A percentile compares a stretch with the other conserved stretches of the same genome.
These are phyloP conservation scores for Pyrocoelia pectoralis DNA, from an alignment of 2,888 invertebrate species.

Conservation along the genomic window DNA sequence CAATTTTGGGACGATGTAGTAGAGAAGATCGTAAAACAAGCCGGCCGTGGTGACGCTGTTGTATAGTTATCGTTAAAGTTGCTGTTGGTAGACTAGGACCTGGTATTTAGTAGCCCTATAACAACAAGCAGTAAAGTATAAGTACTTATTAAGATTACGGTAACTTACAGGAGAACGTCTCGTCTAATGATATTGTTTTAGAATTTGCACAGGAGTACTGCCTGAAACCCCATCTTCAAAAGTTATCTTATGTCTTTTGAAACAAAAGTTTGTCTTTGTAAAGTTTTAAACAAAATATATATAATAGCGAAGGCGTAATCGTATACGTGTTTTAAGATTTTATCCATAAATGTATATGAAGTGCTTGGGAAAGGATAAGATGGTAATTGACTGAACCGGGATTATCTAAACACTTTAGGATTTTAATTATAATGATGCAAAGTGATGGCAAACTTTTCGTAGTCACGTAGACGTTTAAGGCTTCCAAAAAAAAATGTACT, in stretches of 20 bases:
- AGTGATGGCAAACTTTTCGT: not conserved
- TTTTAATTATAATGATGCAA: conserved; percentile 11
- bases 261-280: conserved; percentile 10
- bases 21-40: conserved; percentile 49
- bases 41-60: conserved; percentile 44
- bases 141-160: conserved; percentile 38
- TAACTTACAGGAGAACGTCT: conserved; percentile 32
- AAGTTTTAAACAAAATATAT: conserved; percentile 11
- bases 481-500: not conserved
- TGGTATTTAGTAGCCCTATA: conserved; percentile 34
- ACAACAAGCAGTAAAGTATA: conserved; percentile 37
- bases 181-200: conserved; percentile 34
- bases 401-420: conserved; percentile 19
- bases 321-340: conserved; percentile 11
- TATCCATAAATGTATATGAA: conserved; percentile 7
- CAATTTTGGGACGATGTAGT: conserved; percentile 52
- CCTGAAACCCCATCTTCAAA: conserved; percentile 17
- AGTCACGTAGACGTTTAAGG: conserved; percentile 9
- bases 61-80: conserved; percentile 46
- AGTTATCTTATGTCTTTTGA: conserved; percentile 12
- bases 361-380: not conserved
- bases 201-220: conserved; percentile 25
- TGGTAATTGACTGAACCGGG: conserved; percentile 14
- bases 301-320: conserved; percentile 10
- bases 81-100: conserved; percentile 29